These are phyloP conservation scores for Rotaria socialis DNA, from an alignment of 2,888 invertebrate species.

Conservation along the genomic window DNA sequence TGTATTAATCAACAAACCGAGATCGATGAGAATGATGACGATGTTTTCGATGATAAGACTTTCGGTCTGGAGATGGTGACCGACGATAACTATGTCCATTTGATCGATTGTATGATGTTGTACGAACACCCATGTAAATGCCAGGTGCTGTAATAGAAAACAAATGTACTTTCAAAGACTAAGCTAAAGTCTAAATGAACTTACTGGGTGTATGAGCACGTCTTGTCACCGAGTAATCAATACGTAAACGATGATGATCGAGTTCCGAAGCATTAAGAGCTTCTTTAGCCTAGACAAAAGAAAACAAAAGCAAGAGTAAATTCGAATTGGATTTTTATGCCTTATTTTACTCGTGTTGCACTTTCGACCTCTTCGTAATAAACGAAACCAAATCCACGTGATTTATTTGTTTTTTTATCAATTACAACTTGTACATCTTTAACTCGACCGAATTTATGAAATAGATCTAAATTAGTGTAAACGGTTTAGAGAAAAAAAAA, in stretches of 20 bases:
- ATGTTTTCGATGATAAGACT: background rate
- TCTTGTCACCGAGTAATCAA: background rate
- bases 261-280: background rate
- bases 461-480: background rate
- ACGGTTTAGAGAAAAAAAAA: background rate
- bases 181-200: background rate
- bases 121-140: background rate
- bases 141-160: background rate
- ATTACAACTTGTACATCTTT: background rate
- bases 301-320: background rate
- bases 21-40: background rate
- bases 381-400: constrained; percentile 28
- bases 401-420: constrained; percentile 8
- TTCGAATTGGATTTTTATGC: background rate
- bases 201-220: constrained; percentile 12
- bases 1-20: background rate
- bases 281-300: background rate
- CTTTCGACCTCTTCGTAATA: background rate
- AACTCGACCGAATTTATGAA: background rate
- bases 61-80: background rate
- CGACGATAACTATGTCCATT: background rate
- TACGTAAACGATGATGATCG: background rate
- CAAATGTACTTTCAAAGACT: background rate
- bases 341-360: background rate
- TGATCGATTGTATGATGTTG: background rate